These are phyloP conservation scores for Eristalis intricaria DNA, from an alignment of 2,888 invertebrate species.

Conservation along the genomic window DNA sequence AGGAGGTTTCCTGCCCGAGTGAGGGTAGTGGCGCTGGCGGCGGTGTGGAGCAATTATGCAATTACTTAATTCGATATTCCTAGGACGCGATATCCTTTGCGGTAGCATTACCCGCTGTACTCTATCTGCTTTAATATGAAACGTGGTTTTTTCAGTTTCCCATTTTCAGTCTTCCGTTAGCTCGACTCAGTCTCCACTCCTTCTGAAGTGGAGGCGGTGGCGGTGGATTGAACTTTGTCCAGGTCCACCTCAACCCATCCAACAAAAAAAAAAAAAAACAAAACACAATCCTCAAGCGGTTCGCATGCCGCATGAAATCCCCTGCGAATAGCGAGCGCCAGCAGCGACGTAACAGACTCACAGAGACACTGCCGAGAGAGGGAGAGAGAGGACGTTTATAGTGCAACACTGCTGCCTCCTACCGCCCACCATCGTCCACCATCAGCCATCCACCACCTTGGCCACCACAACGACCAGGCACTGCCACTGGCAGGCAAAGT, in stretches of 20 bases:
- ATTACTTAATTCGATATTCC: constrained; percentile 78
- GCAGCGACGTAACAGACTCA: constrained; percentile 13
- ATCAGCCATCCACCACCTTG: neutral
- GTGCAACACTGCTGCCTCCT: neutral
- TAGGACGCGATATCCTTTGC: constrained; percentile 71
- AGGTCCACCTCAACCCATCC: constrained; percentile 1
- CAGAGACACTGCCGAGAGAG: constrained; percentile 21
- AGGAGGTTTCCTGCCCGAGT: neutral
- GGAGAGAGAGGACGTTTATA: constrained; percentile 22
- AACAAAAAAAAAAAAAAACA: neutral
- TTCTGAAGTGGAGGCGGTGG: neutral
- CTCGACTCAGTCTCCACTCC: neutral
- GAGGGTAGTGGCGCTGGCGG: constrained; percentile 61
- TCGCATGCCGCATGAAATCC: constrained; percentile 70
- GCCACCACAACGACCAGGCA: neutral
- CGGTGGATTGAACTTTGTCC: constrained; percentile 61
- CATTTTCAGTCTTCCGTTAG: neutral
- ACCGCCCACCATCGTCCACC: neutral
- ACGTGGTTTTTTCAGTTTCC: constrained; percentile 47
- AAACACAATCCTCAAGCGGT: constrained; percentile 65
- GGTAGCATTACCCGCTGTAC: constrained; percentile 51
- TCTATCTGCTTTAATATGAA: constrained; percentile 71
- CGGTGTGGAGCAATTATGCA: constrained; percentile 77
- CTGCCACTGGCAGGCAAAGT: neutral
- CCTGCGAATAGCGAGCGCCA: constrained; percentile 45